Evolutionary conservation across 2,113 vertebrate species (phyloP).

Genomic region (Puffinus mauretanicus): DNA sequence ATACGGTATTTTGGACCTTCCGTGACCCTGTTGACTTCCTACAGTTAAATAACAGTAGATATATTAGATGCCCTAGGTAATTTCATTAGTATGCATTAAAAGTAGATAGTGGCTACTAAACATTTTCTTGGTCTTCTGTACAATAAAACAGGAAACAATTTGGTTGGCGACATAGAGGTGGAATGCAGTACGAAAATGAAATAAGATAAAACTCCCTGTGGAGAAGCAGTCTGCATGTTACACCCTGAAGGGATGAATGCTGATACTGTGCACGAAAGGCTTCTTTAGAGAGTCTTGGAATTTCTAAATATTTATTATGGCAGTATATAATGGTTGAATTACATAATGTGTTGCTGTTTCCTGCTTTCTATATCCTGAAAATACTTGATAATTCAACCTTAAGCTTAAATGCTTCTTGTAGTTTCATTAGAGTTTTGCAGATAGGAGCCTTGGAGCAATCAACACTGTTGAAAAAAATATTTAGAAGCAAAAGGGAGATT

Average conservation of each 20-base stretch:
- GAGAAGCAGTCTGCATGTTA: slow-evolving; percentile 58
- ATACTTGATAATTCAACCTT: slow-evolving; percentile 62
- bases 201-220: slow-evolving; percentile 71
- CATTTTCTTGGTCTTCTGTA: slow-evolving; percentile 61
- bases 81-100: slow-evolving; percentile 58
- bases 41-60: not conserved
- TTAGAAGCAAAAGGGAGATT: slow-evolving; percentile 26
- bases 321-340: slow-evolving; percentile 67
- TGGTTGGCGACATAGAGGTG: slow-evolving; percentile 68
- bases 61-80: slow-evolving; percentile 34
- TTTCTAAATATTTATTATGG: slow-evolving; percentile 78
- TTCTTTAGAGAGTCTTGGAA: slow-evolving; percentile 67
- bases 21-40: not conserved
- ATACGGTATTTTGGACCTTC: not conserved
- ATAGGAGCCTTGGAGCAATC: slow-evolving; percentile 48
- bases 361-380: slow-evolving; percentile 64
- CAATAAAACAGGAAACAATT: slow-evolving; percentile 73
- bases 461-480: slow-evolving; percentile 24
- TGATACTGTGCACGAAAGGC: slow-evolving; percentile 66
- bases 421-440: slow-evolving; percentile 22
- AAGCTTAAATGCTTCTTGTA: slow-evolving; percentile 33
- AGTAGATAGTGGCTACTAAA: slow-evolving; percentile 58
- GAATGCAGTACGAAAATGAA: slow-evolving; percentile 70
- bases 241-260: slow-evolving; percentile 70
- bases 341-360: slow-evolving; percentile 71